Evolutionary conservation across 2,888 invertebrate genomes (phyloP), one percentile per base, ranked within the genome.

Genomic region (Orthosia gothica): DNA sequence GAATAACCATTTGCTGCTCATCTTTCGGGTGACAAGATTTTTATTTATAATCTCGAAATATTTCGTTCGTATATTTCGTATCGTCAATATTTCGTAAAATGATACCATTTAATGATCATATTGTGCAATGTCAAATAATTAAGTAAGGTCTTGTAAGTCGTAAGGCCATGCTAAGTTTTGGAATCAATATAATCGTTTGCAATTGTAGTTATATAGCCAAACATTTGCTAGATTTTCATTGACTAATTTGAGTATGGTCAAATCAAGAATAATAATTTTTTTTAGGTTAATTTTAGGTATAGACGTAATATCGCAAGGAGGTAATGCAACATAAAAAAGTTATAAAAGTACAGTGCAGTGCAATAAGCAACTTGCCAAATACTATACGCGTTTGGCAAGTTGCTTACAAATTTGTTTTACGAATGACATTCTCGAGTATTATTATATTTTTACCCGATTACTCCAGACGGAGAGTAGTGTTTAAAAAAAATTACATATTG

Each of bases 1-100:
- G n/a, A 32, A 57, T 7, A 13, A 64, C 18, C n/a, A 18, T 70
- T 59, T 50, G 45, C 47, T 52, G n/a, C 76, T 68, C 58, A 59
- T 55, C 26, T 26, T 23, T 45, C 0, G 47, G 15, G 20, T 74
- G 74, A 52, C 47, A 52, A 16, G 3, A 59, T 26, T 23, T 49
- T 0, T 59, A 13, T 23, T 73, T 23, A 52, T 20, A 12, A 54
- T 45, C 16, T 45, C n/a, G 4, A 26, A 81, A 45, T 50, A 54
- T 73, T 32, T 63, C 45, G 9, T 50, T 62, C 5, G 18, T 52
- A 52, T 32, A 16, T 47, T 45, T 50, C 18, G 20, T 75, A 45
- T 23, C 49, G n/a, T 23, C 5, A 52, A 50, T 4, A 76, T 74
- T 52, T 58, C 12, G 58, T 57, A 18, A 20, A 61, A 52, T 7